Base-by-base conservation (phyloP, 1,140 invertebrate genomes). In the Zaprionus taronus region DNA sequence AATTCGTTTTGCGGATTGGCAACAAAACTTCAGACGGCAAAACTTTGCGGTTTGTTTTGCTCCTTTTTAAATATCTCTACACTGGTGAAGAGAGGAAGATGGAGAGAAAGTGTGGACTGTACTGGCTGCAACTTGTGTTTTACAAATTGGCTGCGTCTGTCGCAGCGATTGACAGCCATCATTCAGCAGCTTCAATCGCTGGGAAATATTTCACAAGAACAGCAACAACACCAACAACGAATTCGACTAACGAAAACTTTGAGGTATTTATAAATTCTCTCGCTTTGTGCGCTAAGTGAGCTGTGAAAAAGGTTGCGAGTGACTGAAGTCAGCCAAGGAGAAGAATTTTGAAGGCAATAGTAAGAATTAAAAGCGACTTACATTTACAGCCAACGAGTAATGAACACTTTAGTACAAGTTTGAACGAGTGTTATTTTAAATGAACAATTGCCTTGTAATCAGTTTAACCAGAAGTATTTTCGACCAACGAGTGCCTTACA, bases 1-100 rank as follows among this genome's bases (percentile, higher is more conserved):
- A 87, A 87, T 87, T 87, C 83, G 78, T 87, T 89, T 79, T 64
- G 70, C 63, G 73, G 80, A 71, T 31, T 64, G 56, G 66, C 57
- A 56, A 61, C 72, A 61, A 51, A 51, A 36, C 22, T 58, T 71
- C 15, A 65, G 38, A 51, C 36, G 66, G 69, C 60, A 60, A 80
- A 75, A 67, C 70, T 72, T 80, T 58, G 49, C 49, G 60, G 41
- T 57, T 51, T 75, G 53, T 71, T 64, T 70, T 71, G 47, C 47
- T 38, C 72, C 17, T 58, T 75, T 57, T 15, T 20, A 26, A 41
- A 41, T 17, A 20, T 26, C n/a, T 47, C 3, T 5, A 22, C 1
- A 11, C 22, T 7, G n/a, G 2, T 6, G 7, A 7, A 44, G n/a
- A 44, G 7, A 47, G 1, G 3, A 7, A 44, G 41, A 44, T 0